Conservation (phyloP, 2,888 invertebrate genomes). For the Harpagoxenus sublaevis region DNA sequence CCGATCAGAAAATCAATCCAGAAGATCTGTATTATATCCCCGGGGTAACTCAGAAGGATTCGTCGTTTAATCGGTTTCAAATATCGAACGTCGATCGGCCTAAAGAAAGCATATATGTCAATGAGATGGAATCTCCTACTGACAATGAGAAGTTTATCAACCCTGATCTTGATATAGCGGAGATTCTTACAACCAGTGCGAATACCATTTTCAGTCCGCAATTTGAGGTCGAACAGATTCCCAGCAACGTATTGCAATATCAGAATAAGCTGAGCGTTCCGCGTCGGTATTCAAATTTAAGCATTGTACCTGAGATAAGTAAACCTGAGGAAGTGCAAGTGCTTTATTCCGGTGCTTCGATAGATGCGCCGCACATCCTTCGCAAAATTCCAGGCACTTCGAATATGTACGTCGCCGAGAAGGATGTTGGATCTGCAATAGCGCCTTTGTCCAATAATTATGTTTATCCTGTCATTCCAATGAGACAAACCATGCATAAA, state of each 20-base stretch:
- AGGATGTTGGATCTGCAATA: background rate
- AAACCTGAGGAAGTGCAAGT: conserved; percentile 14
- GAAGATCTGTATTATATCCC: conserved; percentile 8
- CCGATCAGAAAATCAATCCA: conserved; percentile 13
- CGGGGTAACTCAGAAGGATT: background rate
- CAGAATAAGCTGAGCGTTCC: background rate
- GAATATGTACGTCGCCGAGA: conserved; percentile 32
- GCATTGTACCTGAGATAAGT: background rate
- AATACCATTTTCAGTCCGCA: background rate
- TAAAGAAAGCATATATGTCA: background rate
- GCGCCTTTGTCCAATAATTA: background rate
- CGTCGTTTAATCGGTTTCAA: conserved; percentile 20
- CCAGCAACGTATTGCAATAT: background rate
- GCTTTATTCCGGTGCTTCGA: conserved; percentile 19
- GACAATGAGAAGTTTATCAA: background rate
- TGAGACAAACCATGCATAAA: conserved; percentile 10
- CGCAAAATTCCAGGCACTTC: conserved; percentile 31
- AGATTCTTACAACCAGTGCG: conserved; percentile 15
- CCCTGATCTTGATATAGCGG: background rate
- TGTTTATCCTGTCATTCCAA: background rate
- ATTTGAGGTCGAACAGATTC: conserved; percentile 13
- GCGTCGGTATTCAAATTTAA: conserved; percentile 15
- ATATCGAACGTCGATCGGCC: conserved; percentile 15
- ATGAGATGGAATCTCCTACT: background rate
- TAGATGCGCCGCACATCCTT: conserved; percentile 21